Conservation (phyloP, 2,113 vertebrate genomes). For the Chroicocephalus ridibundus region DNA sequence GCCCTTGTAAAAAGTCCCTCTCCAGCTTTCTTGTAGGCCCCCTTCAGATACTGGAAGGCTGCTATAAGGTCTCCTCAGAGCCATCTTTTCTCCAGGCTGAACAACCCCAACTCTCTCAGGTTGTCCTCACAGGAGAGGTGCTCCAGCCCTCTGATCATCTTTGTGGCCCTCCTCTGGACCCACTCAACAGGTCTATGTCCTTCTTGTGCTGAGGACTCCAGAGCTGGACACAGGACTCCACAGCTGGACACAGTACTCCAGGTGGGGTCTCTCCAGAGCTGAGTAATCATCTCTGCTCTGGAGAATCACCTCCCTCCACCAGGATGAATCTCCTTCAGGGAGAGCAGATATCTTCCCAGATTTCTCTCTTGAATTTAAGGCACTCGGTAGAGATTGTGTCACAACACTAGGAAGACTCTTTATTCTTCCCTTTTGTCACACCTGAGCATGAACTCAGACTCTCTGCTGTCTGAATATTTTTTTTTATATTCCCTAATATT, state of each 20-base stretch:
- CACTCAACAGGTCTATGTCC: neutral
- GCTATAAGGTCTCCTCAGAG: neutral
- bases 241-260: neutral
- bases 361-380: neutral
- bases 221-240: neutral
- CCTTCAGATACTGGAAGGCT: neutral
- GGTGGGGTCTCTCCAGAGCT: neutral
- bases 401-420: neutral
- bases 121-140: neutral
- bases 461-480: neutral
- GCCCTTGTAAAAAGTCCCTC: neutral
- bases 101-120: neutral
- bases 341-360: neutral
- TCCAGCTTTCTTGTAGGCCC: neutral
- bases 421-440: neutral
- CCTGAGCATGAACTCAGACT: neutral
- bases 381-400: neutral
- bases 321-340: fast-evolving
- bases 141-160: neutral
- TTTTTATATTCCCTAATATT: fast-evolving
- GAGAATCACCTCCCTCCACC: neutral
- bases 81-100: neutral
- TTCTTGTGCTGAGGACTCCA: neutral
- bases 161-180: neutral
- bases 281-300: neutral